phyloP scores from a whole-genome alignment of 1,140 invertebrate species.

The Drosophila nikananu region DNA sequence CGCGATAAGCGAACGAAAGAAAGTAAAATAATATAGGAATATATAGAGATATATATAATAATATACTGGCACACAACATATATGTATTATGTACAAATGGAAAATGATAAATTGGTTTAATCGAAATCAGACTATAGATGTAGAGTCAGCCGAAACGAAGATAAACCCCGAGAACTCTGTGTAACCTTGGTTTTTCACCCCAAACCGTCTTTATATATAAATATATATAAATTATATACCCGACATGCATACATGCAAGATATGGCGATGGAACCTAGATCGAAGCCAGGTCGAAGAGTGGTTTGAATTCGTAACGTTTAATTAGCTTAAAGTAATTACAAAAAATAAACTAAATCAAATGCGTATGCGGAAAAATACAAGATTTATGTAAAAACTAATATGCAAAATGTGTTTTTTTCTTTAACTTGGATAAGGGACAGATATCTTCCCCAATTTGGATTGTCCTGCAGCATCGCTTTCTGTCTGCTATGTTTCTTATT shows the following conservation, averaged over 20 bases:
- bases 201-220: constrained; percentile 6
- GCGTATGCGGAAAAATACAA: constrained; percentile 36
- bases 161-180: constrained; percentile 11
- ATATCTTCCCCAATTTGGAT: no score
- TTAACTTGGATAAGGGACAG: neutral
- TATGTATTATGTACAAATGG: constrained; percentile 50
- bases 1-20: constrained; percentile 30
- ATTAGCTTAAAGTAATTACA: constrained; percentile 63
- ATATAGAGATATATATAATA: constrained; percentile 8
- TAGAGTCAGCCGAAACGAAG: neutral
- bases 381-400: constrained; percentile 55
- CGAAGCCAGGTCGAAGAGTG: constrained; percentile 21
- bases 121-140: constrained; percentile 28
- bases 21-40: constrained; percentile 27
- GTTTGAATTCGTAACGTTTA: constrained; percentile 61
- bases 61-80: constrained; percentile 21
- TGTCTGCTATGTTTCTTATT: no score
- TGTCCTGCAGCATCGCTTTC: no score
- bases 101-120: constrained; percentile 32
- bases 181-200: constrained; percentile 27
- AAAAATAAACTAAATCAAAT: constrained; percentile 41
- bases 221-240: constrained; percentile 21
- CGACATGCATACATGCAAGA: constrained; percentile 4
- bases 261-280: constrained; percentile 22
- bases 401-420: neutral